Percentiles rank a stretch among this genome's conserved stretches.
These are phyloP conservation scores for Latrodectus elegans DNA, from an alignment of 2,888 invertebrate species.

Conservation along the genomic window DNA sequence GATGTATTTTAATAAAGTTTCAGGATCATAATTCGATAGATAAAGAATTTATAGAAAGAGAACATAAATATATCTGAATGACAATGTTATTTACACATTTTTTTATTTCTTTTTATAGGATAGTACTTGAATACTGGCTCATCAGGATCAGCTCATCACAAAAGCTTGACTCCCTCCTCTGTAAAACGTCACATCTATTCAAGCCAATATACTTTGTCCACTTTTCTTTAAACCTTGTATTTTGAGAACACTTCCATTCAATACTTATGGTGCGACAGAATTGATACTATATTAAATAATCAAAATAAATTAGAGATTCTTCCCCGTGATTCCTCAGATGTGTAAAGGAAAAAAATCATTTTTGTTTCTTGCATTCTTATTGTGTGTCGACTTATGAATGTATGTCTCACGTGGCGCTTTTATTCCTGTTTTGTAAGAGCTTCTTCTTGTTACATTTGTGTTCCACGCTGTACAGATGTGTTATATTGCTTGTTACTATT, in stretches of 20 bases:
- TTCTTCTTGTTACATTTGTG: conserved; percentile 55
- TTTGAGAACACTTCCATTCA: conserved; percentile 32
- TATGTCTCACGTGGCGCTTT: conserved; percentile 29
- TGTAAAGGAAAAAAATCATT: conserved; percentile 33
- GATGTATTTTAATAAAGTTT: no score
- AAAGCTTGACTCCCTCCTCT: conserved; percentile 27
- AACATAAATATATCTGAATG: no score
- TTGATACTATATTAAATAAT: conserved; percentile 11
- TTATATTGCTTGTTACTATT: conserved; percentile 41
- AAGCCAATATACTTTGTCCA: conserved; percentile 32
- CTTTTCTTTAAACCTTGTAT: conserved; percentile 52
- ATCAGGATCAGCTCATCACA: conserved; percentile 5
- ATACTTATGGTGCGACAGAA: conserved; percentile 48
- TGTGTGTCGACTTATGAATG: conserved; percentile 45
- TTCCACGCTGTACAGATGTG: conserved; percentile 58
- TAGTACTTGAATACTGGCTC: not conserved
- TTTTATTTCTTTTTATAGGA: conserved; percentile 13
- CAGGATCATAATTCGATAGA: no score
- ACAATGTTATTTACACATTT: no score
- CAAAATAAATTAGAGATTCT: conserved; percentile 58
- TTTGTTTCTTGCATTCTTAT: conserved; percentile 49
- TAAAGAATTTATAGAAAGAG: no score
- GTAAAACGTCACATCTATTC: conserved; percentile 26
- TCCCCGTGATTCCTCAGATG: not conserved
- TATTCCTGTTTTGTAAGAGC: conserved; percentile 45